Base-by-base conservation (phyloP, 1,140 invertebrate genomes). In the Potamilus streckersoni region DNA sequence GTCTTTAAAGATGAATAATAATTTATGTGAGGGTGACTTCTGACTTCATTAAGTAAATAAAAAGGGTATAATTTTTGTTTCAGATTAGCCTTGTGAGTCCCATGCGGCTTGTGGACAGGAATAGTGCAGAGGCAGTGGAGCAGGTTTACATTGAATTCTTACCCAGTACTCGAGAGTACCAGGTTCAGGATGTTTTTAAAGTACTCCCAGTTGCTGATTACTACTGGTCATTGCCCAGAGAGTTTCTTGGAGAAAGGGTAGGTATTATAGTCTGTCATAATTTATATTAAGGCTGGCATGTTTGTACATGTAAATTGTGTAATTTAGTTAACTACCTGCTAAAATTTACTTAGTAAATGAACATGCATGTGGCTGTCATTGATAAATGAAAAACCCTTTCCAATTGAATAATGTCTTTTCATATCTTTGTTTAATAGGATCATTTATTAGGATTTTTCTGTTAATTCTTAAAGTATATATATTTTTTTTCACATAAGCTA, bases 171-270 rank as follows among this genome's bases (percentile, higher is more conserved):
- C 58, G 80, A 49, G 78, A 83, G 74, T 88, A 85, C 72, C 71
- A 76, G 38, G 79, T 89, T 31, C 69, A 69, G 49, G 86, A 88
- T 61, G 86, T 85, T 71, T 72, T 79, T 56, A 61, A 76, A 49
- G 62, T 80, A 19, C 65, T 85, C 0, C 80, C 80, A 11, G 70
- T 74, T 20, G 85, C 82, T 20, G 91, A 93, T 2, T 94, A 94
- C 79, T 96, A 96, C 85, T 96, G 95, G 95, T 92, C 92, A 74
- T 88, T 96, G 20, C 95, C 95, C 0, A 85, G 82, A 85, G 93
- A 94, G 74, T 98, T 97, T 90, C 89, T 97, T 12, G 96, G 96
- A 11, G 93, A 99, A 89, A 97, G 97, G 91, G 93, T 99, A 23
- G 82, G 80, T 66, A 20, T 8, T 59, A 17, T 61, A 49, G 38